Percentiles rank a stretch among this genome's conserved stretches.
Evolutionary conservation across 2,113 vertebrate genomes (phyloP).

Genomic region (Callorhinus ursinus): DNA sequence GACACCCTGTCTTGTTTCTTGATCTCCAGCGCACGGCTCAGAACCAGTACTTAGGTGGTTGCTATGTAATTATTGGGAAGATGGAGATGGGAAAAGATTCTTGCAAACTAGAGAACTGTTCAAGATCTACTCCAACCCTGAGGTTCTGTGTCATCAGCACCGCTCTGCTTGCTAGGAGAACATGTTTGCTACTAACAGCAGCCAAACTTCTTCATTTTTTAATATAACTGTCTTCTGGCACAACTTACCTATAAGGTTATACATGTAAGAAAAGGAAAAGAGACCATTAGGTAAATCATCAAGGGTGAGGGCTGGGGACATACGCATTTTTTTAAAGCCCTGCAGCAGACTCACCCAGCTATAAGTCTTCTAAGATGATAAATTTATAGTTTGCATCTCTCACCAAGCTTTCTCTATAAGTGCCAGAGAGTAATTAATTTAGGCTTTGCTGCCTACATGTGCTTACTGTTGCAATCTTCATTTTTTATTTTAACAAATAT

Average conservation of each 20-base stretch:
- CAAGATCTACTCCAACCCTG: neutral
- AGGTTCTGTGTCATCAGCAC: slow-evolving; percentile 23
- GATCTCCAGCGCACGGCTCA: neutral
- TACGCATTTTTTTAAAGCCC: neutral
- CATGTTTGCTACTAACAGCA: neutral
- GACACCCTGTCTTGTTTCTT: neutral
- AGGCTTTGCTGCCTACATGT: neutral
- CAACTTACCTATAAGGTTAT: neutral
- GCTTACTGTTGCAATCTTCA: neutral
- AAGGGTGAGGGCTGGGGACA: neutral
- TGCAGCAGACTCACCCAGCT: neutral
- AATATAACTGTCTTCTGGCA: neutral
- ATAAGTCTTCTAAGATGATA: neutral
- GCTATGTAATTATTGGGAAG: slow-evolving; percentile 31
- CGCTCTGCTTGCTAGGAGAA: neutral
- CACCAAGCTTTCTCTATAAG: neutral
- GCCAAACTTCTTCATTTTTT: neutral
- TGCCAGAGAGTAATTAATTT: slow-evolving; percentile 2
- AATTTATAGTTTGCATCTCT: neutral
- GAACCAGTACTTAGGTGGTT: neutral
- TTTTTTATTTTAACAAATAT: neutral
- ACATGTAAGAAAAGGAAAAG: neutral
- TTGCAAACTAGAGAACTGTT: neutral
- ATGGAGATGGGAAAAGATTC: neutral
- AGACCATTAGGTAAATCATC: neutral